Base-by-base conservation (phyloP, 2,113 vertebrate genomes). In the Cyphomyrus discorhynchus region DNA sequence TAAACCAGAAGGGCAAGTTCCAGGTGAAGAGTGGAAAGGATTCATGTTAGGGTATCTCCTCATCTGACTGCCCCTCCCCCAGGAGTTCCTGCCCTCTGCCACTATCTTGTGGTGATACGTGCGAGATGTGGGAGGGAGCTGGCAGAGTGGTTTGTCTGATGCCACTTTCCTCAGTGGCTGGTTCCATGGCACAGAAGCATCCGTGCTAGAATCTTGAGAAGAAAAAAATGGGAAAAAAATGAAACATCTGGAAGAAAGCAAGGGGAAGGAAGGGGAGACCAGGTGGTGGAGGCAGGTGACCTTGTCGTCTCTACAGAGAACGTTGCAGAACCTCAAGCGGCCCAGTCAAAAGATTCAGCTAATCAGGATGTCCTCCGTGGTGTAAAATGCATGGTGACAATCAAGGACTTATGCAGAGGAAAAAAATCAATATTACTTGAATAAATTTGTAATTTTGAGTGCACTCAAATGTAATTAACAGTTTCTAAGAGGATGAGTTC, bases 231-330 rank as follows among this genome's bases (percentile, higher is more conserved):
- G 9, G 42, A 50, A 27, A 87, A 87, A 82, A 77, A 89, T 77
- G 74, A 35, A 0, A 31, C 58, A 82, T 86, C 39, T 83, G 92
- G 86, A 42, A 90, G 80, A 17, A 35, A 74, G 17, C 53, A 80
- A 53, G 88, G 24, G 53, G 82, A 66, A n/a, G 74, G 49, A 2
- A 1, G 46, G 39, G 47, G 46, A 49, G 21, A 19, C 35, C 49
- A 35, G 8, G n/a, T 5, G 56, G 31, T 2, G 70, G 70, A 77
- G 74, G 74, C 31, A 19, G 13, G 10, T 11, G 42, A 39, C 74
- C 31, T 15, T 31, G 13, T 19, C 2, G 1, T 39, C 70, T 77
- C n/a, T 77, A 4, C 31, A 35, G 5, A 35, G 13, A 74, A 74
- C 13, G 1, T 5, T 10, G 35, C 31, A 39, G 31, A 77, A 39